phyloP scores from a whole-genome alignment of 2,888 invertebrate genomes.

The Lycophotia porphyrea region DNA sequence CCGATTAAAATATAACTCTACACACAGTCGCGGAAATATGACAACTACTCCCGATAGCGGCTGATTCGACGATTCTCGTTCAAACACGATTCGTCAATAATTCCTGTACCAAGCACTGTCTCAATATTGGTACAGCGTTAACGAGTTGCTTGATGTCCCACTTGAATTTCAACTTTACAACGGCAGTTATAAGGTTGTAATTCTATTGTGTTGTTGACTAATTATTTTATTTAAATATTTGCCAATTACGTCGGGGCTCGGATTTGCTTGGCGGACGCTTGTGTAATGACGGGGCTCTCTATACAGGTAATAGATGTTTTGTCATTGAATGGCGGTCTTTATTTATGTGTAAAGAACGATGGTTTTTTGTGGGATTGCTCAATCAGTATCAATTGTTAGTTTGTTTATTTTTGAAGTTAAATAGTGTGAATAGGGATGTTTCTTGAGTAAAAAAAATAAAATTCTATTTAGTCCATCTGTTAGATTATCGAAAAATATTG shows the following conservation, averaged over 20 bases:
- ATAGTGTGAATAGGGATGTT: background rate
- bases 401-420: constrained; percentile 30
- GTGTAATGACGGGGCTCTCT: constrained; percentile 52
- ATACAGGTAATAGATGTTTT: constrained; percentile 54
- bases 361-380: constrained; percentile 30
- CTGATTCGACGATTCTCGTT: constrained; percentile 76
- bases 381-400: constrained; percentile 42
- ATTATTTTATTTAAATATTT: constrained; percentile 76
- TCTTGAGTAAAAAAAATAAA: too few relatives aligned
- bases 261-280: constrained; percentile 66
- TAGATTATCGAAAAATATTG: too few relatives aligned
- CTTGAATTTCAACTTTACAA: constrained; percentile 46
- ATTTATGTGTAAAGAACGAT: constrained; percentile 36
- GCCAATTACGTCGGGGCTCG: constrained; percentile 69
- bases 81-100: constrained; percentile 84
- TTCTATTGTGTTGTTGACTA: constrained; percentile 55
- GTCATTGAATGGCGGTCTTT: constrained; percentile 56
- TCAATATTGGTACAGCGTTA: constrained; percentile 84
- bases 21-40: constrained; percentile 43
- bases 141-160: constrained; percentile 76
- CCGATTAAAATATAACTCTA: constrained; percentile 45
- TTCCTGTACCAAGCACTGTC: constrained; percentile 76
- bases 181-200: constrained; percentile 37
- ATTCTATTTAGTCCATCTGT: too few relatives aligned
- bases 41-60: constrained; percentile 49